These are phyloP conservation scores for Ranitomeya imitator DNA, from an alignment of 2,113 vertebrate genomes.

Conservation along the genomic window DNA sequence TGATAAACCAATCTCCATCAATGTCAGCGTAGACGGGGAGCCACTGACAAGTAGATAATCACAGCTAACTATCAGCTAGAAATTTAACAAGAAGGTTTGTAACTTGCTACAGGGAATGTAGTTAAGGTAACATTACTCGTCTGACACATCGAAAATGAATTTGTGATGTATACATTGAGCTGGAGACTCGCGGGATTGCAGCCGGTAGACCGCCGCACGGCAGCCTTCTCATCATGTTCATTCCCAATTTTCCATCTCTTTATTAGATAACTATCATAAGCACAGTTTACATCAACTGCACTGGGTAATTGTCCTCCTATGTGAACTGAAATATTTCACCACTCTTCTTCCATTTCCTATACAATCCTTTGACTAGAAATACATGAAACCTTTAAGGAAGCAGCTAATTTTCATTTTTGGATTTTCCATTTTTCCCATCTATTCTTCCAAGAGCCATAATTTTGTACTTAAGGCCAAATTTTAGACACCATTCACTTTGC, in stretches of 20 bases:
- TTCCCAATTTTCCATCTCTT: neutral
- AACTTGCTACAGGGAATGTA: slow-evolving; percentile 8
- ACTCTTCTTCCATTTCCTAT: neutral
- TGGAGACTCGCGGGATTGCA: neutral
- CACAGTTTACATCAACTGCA: neutral
- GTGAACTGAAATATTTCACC: neutral
- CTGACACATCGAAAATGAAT: slow-evolving; percentile 41
- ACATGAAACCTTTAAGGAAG: too few relatives aligned
- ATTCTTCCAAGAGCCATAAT: too few relatives aligned
- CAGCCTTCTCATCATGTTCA: slow-evolving; percentile 5
- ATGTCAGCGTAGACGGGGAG: slow-evolving; percentile 51
- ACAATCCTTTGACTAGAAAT: neutral
- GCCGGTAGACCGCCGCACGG: neutral
- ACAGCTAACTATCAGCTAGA: slow-evolving; percentile 35
- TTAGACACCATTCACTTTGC: too few relatives aligned
- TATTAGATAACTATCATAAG: neutral
- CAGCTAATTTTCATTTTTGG: too few relatives aligned
- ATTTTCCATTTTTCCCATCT: too few relatives aligned
- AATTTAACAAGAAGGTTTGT: slow-evolving; percentile 53
- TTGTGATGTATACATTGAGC: slow-evolving; percentile 6
- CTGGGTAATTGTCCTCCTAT: neutral
- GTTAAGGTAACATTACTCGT: slow-evolving; percentile 49
- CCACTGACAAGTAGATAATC: slow-evolving; percentile 45
- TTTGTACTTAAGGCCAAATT: too few relatives aligned
- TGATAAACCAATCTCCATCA: slow-evolving; percentile 32